Evolutionary conservation across 2,888 invertebrate genomes (phyloP).

Genomic region (Slavum lentiscoides): DNA sequence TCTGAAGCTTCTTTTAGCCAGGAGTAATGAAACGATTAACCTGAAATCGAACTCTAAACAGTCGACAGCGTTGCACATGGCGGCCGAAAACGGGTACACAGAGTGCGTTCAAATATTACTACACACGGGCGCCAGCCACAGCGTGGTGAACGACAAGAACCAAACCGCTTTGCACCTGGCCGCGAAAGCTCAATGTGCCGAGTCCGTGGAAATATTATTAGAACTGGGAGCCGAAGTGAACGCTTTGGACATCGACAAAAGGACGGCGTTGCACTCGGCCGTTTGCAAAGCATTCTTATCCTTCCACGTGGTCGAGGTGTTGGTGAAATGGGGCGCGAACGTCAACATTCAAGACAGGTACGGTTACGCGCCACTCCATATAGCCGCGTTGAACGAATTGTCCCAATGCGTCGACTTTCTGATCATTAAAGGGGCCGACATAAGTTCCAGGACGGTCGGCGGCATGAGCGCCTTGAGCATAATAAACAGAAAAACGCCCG

Average conservation of each 20-base stretch:
- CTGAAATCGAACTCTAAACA: conserved; percentile 74
- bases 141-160: conserved; percentile 74
- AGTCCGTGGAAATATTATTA: conserved; percentile 77
- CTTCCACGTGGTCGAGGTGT: conserved; percentile 75
- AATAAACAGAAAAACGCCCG: conserved; percentile 83
- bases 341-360: conserved; percentile 83
- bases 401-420: conserved; percentile 83
- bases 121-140: conserved; percentile 75
- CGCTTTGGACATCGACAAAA: conserved; percentile 76
- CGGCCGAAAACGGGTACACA: conserved; percentile 83
- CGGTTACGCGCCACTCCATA: conserved; percentile 71
- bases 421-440: conserved; percentile 82
- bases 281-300: conserved; percentile 81
- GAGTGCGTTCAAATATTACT: conserved; percentile 78
- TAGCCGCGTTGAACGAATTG: conserved; percentile 82
- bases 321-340: conserved; percentile 79
- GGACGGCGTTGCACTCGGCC: conserved; percentile 81
- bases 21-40: conserved; percentile 73
- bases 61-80: conserved; percentile 79
- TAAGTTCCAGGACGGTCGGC: conserved; percentile 84
- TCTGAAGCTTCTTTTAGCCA: conserved; percentile 71
- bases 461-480: conserved; percentile 84
- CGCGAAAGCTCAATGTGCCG: conserved; percentile 76
- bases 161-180: conserved; percentile 87
- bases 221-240: conserved; percentile 79